Evolutionary conservation across 2,888 invertebrate species (phyloP).

Genomic region (Orthosia cruda): DNA sequence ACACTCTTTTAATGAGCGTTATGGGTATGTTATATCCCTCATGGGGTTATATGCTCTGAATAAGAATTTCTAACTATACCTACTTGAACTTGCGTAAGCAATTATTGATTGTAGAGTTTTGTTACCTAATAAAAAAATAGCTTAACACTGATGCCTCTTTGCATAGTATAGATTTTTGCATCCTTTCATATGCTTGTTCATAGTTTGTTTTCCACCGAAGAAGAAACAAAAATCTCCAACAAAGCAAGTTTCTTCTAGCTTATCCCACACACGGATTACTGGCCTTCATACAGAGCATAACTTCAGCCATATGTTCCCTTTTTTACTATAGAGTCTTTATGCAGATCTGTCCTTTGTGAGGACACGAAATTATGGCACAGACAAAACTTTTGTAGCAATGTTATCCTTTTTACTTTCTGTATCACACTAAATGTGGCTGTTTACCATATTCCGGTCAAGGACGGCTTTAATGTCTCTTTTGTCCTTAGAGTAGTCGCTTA

Average conservation of each 20-base stretch:
- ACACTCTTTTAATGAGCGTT: no score
- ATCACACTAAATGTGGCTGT: slow-evolving; percentile 44
- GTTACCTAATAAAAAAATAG: not conserved
- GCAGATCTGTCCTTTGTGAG: slow-evolving; percentile 69
- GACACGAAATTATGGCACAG: slow-evolving; percentile 58
- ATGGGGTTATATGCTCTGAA: no score
- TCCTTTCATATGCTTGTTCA: not conserved
- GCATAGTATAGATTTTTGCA: not conserved
- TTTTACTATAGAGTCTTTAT: slow-evolving; percentile 71
- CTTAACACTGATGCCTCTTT: not conserved
- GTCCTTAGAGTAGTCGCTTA: slow-evolving; percentile 16
- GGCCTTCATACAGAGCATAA: slow-evolving; percentile 65
- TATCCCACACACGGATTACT: slow-evolving; percentile 65
- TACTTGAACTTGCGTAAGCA: no score
- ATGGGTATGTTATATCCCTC: no score
- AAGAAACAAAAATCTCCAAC: not conserved
- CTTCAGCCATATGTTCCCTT: slow-evolving; percentile 69
- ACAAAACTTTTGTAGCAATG: slow-evolving; percentile 62
- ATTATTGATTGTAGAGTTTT: no score
- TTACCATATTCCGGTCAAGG: slow-evolving; percentile 54
- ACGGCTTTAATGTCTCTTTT: slow-evolving; percentile 24
- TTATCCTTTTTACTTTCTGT: slow-evolving; percentile 54
- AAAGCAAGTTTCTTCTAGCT: slow-evolving; percentile 53
- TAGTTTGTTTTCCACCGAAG: not conserved
- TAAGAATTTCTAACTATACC: no score